phyloP scores from a whole-genome alignment of 2,797 vertebrate species.

The Gallirallus australis region DNA sequence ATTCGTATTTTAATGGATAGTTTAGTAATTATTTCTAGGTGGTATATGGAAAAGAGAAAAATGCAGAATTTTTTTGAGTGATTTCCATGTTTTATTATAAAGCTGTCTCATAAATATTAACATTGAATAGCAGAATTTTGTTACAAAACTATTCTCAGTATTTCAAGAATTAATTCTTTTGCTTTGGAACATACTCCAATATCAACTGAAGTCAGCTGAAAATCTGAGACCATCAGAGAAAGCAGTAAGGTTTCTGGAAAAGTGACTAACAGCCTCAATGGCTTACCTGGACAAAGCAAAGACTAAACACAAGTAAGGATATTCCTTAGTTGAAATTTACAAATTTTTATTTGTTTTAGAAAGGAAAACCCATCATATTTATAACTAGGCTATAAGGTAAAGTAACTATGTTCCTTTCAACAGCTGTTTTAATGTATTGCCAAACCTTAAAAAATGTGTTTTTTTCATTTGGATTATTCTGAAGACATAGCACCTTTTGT shows the following conservation, averaged over 20 bases:
- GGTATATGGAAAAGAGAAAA: not conserved
- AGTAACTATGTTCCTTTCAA: not conserved
- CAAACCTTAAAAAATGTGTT: not conserved
- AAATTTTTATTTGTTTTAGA: not conserved
- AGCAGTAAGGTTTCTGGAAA: not conserved
- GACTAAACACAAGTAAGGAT: not conserved
- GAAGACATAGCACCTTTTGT: not conserved
- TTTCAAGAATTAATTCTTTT: not conserved
- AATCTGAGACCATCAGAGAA: not conserved
- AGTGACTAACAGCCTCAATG: not conserved
- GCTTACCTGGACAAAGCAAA: not conserved
- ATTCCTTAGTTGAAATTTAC: not conserved
- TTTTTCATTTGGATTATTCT: not conserved
- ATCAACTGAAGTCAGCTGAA: not conserved
- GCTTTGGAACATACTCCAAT: fast-evolving
- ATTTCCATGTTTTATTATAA: not conserved
- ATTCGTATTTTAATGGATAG: not conserved
- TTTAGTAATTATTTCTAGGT: not conserved
- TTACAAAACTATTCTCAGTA: not conserved
- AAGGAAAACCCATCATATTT: not conserved
- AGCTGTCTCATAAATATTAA: not conserved
- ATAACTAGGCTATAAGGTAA: not conserved
- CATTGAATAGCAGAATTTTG: not conserved
- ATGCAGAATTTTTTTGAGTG: not conserved
- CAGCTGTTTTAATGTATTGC: not conserved